These are phyloP conservation scores for Pogonus chalceus DNA, from an alignment of 1,140 invertebrate genomes.

Conservation along the genomic window DNA sequence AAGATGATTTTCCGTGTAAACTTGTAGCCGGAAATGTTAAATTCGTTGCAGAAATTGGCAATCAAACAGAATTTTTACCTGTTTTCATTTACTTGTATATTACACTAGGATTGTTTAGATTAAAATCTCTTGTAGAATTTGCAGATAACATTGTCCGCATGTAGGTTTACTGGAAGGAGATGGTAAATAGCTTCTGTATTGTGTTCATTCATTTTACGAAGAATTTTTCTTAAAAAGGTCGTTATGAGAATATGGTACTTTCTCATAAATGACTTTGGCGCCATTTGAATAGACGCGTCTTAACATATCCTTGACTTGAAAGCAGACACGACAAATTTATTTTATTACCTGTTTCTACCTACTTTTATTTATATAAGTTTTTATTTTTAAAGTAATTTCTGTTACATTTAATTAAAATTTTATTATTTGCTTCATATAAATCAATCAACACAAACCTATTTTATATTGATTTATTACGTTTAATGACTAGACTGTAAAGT, in stretches of 20 bases:
- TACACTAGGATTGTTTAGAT: not conserved
- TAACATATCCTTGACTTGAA: not conserved
- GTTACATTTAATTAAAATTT: too few relatives aligned
- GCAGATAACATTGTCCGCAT: slow-evolving; percentile 1
- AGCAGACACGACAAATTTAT: too few relatives aligned
- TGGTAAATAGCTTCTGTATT: not conserved
- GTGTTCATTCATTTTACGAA: not conserved
- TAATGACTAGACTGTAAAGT: too few relatives aligned
- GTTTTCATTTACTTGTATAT: not conserved
- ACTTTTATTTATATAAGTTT: too few relatives aligned
- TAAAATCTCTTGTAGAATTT: not conserved
- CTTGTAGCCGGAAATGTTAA: not conserved
- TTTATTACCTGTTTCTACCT: too few relatives aligned
- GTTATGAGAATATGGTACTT: not conserved
- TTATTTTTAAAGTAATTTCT: too few relatives aligned
- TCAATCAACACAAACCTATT: too few relatives aligned
- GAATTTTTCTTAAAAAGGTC: not conserved
- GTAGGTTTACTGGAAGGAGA: not conserved
- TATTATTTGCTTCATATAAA: too few relatives aligned
- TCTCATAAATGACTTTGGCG: not conserved
- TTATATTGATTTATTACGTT: too few relatives aligned
- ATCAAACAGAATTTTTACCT: not conserved
- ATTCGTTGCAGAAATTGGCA: not conserved
- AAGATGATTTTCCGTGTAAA: not conserved
- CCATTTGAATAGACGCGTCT: not conserved